Base-by-base conservation (phyloP, 2,888 invertebrate genomes). In the Lasioglossum morio region DNA sequence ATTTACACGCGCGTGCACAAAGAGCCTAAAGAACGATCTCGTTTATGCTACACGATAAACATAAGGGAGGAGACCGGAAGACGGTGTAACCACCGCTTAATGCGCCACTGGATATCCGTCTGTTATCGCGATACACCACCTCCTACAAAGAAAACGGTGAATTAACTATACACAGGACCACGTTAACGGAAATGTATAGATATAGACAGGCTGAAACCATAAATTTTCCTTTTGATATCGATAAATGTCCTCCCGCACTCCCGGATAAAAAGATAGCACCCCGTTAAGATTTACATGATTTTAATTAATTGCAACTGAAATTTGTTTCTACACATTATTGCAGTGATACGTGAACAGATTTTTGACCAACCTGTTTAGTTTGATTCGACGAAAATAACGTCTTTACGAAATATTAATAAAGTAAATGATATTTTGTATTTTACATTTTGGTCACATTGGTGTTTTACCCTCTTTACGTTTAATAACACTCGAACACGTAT, bases 1-100 rank as follows among this genome's bases (percentile, higher is more conserved):
- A 94, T 94, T 94, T 94, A 92, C 94, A 87, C 87, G 85, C 82
- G 90, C 83, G 85, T 87, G 88, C 91, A 94, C 94, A 94, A 94
- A 94, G 91, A 81, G 23, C 84, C 82, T 80, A 89, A 92, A 92
- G 91, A 88, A 88, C 85, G 77, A 80, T 82, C 83, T 74, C 81
- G 75, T 77, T 57, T 73, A 69, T 76, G 66, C 69, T 57, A 80
- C 78, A 86, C 88, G 92, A 93, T 91, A 92, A 93, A 92, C 90
- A 92, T 91, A 87, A 79, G 88, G 87, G 88, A 84, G 92, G 90
- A 90, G 90, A 89, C 89, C 63, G 88, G 87, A 93, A 88, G 91
- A 89, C 82, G 80, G 81, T 80, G 87, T 72, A 76, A 74, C 81
- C 66, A 82, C 74, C 78, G 74, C 74, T 88, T 77, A 76, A 82